Conservation (phyloP, 2,113 vertebrate species). For the Sus scrofa region T2T-Sscrofa CM000817.6:121259501-121260000, state of each 20-base stretch:
- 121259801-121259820: neutral
- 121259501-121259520: neutral
- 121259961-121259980: conserved; percentile 14
- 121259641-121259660: neutral
- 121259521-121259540: neutral
- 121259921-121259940: conserved; percentile 21
- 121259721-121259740: neutral
- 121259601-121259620: conserved; percentile 10
- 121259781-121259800: neutral
- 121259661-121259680: neutral
- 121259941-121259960: neutral
- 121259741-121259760: neutral
- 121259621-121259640: neutral
- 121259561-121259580: neutral
- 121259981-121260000: neutral
- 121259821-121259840: neutral
- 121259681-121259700: neutral
- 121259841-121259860: neutral
- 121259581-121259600: neutral
- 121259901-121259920: neutral
- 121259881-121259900: neutral
- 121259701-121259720: neutral
- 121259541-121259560: neutral
- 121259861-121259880: neutral
- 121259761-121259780: neutral